Base-by-base conservation (phyloP, 2,113 vertebrate genomes). In the Labeo rohita region DNA sequence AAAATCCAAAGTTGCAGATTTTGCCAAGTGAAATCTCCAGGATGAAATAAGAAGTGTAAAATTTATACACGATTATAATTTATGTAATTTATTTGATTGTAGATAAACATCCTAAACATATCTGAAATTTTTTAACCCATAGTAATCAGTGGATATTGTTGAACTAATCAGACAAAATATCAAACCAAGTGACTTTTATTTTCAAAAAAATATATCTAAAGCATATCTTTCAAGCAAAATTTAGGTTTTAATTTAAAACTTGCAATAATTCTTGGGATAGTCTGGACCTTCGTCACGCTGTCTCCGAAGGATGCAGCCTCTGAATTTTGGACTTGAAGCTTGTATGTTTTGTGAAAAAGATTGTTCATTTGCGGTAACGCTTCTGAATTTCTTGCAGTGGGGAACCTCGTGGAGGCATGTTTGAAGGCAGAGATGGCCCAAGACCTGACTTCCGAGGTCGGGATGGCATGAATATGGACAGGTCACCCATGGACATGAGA, bases 401-500 rank as follows among this genome's bases (percentile, higher is more conserved):
- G 56, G 90, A 95, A 90, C 93, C 90, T 84, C 94, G 89, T 87
- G 95, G 93, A 88, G 93, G 94, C 21, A 94, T 93, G 91, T 95
- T 94, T 93, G 91, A 94, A 12, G 91, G 91, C 88, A 92, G 93
- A 93, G 92, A 93, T 90, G 92, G 92, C 68, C 91, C 92, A 59
- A 92, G 93, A 90, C 92, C 92, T 87, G 93, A 93, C 83, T 95
- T 94, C 79, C 95, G 96, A 92, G 95, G 94, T 92, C 94, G 95
- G 93, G 92, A 97, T 94, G 92, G 95, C 90, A 95, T 92, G 93
- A 95, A 82, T 45, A 96, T 96, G 95, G 96, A 97, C 89, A 77
- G 94, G 21, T 96, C 96, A 76, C 93, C 93, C 3, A 92, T 96
- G 95, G 96, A 97, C 79, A 97, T 97, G 87, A 96, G 97, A 90